Evolutionary conservation across 2,113 vertebrate species (phyloP), one percentile per base, ranked within the genome.

Genomic region (Sphyrna mokarran): DNA sequence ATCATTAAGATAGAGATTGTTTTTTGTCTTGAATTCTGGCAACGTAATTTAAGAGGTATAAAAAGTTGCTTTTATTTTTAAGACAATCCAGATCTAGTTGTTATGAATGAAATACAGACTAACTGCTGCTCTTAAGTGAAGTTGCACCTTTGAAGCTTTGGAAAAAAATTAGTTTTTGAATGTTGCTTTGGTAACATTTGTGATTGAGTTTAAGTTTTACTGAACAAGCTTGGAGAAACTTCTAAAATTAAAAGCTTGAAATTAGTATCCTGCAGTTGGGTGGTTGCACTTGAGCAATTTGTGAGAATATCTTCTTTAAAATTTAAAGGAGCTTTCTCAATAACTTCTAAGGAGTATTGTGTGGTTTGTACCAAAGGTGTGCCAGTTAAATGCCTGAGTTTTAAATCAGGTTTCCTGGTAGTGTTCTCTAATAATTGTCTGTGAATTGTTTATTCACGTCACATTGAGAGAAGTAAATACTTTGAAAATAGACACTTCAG

Each of bases 1-100:
- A 29, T 89, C 86, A 89, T 89, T 89, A 29, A 89, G 58, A 14
- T 89, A 58, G 23, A 40, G 80, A 80, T 20, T 40, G n/a, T 29
- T 58, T 89, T 89, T 89, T 89, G 54, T 89, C 86, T 89, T 58
- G 86, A 89, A 29, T 58, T 83, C 18, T 83, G 40, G 37, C 80
- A 6, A 83, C 80, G 43, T 83, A 40, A 83, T 83, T 83, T 83
- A 83, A 83, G 80, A 83, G 80, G 37, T 58, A 54, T 29, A 89
- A 48, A 23, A 58, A 29, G 43, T 89, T 58, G 86, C 54, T 89
- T 26, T 58, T 58, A 89, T 54, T 87, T 0, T 89, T 89, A 89
- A 89, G 43, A 29, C 86, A 89, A 58, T 89, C 43, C 8, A 89
- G 54, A 58, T 89, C 48, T 58, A 58, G 86, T 89, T 89, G 3